Base-by-base conservation (phyloP, 2,797 vertebrate species). In the Spinibarbus caldwelli region DNA sequence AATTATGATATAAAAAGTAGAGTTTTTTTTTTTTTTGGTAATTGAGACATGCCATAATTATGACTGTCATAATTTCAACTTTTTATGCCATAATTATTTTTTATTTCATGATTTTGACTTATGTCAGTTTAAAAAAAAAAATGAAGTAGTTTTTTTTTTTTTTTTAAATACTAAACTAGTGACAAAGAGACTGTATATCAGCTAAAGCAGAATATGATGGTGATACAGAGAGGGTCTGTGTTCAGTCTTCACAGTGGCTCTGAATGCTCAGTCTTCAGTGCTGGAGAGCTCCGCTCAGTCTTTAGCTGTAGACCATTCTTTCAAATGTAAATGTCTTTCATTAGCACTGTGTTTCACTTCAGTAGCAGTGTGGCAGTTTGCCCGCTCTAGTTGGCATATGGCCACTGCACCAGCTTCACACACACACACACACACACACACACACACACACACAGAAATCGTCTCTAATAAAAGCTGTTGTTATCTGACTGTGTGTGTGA, bases 391-490 rank as follows among this genome's bases (percentile, higher is more conserved):
- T 72, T 90, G 89, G 89, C 86, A 86, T 34, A 31, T 9, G 17
- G 86, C 87, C 89, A 88, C 45, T 72, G 68, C 52, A 43, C 84
- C 82, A 86, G 62, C 73, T 71, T 86, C 47, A 41, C 4, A 29
- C 26, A 34, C 67, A 29, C 54, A 38, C 59, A 38, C 70, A 54
- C 62, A 41, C 62, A 57, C 70, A 67, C 72, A 64, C 38, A 78
- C 83, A 78, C 67, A 70, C 80, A 70, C 17, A 76, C n/a, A 68
- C 47, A 85, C 31, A 71, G 11, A 88, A 34, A 80, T 57, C 54
- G 77, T 49, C 67, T 86, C 82, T 89, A 89, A 86, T 88, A 86
- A 88, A 88, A 87, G 85, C 87, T 75, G 67, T 80, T 88, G 88
- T 82, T 87, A 66, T 90, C 79, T 80, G 76, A 14, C 43, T 57